Percentiles rank a stretch among this genome's conserved stretches.
phyloP scores from a whole-genome alignment of 2,797 vertebrate species.

The Pipistrellus kuhlii region DNA sequence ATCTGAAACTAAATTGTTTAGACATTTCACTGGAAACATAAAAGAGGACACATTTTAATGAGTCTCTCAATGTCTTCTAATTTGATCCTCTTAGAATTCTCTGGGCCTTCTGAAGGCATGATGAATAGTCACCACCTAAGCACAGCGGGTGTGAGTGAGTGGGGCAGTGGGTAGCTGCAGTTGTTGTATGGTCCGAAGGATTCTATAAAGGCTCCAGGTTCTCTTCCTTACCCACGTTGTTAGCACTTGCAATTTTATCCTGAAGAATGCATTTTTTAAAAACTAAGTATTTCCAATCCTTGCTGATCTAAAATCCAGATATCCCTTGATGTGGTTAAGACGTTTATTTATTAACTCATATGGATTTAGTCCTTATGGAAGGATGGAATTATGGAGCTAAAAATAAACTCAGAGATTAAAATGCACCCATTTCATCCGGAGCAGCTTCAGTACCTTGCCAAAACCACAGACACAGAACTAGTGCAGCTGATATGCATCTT shows the following conservation, averaged over 20 bases:
- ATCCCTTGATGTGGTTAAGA: neutral
- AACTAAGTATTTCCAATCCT: neutral
- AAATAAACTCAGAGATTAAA: neutral
- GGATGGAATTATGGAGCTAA: neutral
- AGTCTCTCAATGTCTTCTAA: neutral
- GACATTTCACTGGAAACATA: conserved; percentile 26
- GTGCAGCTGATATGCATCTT: neutral
- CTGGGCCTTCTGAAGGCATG: neutral
- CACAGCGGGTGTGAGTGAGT: neutral
- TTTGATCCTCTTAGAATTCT: neutral
- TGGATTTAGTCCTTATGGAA: conserved; percentile 5
- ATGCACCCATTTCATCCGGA: neutral
- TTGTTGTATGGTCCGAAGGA: neutral
- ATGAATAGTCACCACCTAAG: neutral
- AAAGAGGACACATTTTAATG: neutral
- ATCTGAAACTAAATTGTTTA: conserved; percentile 39
- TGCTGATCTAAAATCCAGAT: conserved; percentile 34
- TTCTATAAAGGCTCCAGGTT: neutral
- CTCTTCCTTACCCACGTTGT: neutral
- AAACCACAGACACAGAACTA: neutral
- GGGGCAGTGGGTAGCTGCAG: no score
- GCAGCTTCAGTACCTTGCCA: neutral
- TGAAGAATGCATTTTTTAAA: neutral
- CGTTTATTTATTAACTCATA: neutral
- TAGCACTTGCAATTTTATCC: conserved; percentile 27